These are phyloP conservation scores for Achroia grisella DNA, from an alignment of 1,140 invertebrate genomes.

Conservation along the genomic window DNA sequence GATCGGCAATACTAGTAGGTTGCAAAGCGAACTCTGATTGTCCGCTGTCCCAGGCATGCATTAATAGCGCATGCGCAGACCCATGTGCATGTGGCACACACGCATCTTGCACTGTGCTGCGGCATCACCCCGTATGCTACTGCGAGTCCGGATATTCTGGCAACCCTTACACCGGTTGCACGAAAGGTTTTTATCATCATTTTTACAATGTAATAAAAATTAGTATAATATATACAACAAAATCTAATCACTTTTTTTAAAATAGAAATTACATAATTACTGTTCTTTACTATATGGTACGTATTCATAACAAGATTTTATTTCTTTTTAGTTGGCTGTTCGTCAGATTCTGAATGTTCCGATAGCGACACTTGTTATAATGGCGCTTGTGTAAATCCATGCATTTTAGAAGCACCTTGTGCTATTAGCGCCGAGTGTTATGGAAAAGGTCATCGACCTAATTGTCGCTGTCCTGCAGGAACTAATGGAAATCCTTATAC, in stretches of 20 bases:
- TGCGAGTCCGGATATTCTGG: slow-evolving; percentile 86
- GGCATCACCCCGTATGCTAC: slow-evolving; percentile 88
- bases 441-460: slow-evolving; percentile 82
- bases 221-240: no score
- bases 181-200: slow-evolving; percentile 73
- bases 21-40: slow-evolving; percentile 88
- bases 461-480: slow-evolving; percentile 83
- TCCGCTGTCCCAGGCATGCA: slow-evolving; percentile 83
- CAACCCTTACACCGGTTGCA: slow-evolving; percentile 87
- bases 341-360: slow-evolving; percentile 85
- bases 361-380: slow-evolving; percentile 87
- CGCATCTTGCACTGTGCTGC: slow-evolving; percentile 84
- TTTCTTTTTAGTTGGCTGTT: slow-evolving; percentile 81
- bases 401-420: slow-evolving; percentile 84
- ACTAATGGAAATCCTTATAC: slow-evolving; percentile 84
- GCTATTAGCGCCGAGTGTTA: slow-evolving; percentile 88
- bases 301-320: slow-evolving; percentile 10
- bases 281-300: no score
- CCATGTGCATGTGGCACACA: slow-evolving; percentile 90
- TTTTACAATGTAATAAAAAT: no score
- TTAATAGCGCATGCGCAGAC: slow-evolving; percentile 84
- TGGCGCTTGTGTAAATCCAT: slow-evolving; percentile 85
- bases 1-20: slow-evolving; percentile 74
- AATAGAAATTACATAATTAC: no score
- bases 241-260: no score